A percentile compares a stretch with the other conserved stretches of the same genome.
These are phyloP conservation scores for Oeneis ivallda DNA, from an alignment of 2,888 invertebrate species.

Conservation along the genomic window DNA sequence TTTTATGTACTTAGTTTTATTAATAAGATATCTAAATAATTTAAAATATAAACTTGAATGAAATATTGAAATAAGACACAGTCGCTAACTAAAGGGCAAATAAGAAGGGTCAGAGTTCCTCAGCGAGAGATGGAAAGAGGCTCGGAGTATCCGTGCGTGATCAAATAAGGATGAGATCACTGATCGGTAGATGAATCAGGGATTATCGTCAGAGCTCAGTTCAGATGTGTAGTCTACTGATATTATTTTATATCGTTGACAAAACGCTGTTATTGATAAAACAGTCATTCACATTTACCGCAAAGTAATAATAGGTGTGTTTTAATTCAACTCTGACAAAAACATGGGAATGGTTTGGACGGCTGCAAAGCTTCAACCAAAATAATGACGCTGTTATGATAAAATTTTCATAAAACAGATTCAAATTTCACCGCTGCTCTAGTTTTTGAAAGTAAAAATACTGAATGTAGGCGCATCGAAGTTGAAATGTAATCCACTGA, in stretches of 20 bases:
- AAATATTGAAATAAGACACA: too few relatives aligned
- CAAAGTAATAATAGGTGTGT: background rate
- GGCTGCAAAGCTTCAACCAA: constrained; percentile 7
- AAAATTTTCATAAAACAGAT: constrained; percentile 14
- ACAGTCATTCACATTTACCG: background rate
- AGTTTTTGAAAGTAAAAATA: constrained; percentile 12
- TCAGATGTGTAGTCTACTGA: background rate
- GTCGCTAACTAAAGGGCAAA: too few relatives aligned
- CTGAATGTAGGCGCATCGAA: constrained; percentile 9
- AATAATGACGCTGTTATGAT: constrained; percentile 19
- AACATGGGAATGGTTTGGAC: background rate
- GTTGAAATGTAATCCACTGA: constrained; percentile 7
- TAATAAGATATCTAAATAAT: too few relatives aligned
- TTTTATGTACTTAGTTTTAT: too few relatives aligned
- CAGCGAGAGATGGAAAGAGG: too few relatives aligned
- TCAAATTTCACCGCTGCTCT: constrained; percentile 5
- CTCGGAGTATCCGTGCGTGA: too few relatives aligned
- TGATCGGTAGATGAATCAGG: too few relatives aligned
- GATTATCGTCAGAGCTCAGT: too few relatives aligned
- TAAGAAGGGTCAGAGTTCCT: too few relatives aligned
- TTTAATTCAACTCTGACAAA: constrained; percentile 12
- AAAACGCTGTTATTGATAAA: background rate
- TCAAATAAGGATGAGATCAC: too few relatives aligned
- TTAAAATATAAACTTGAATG: too few relatives aligned
- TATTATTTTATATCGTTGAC: background rate